phyloP scores from a whole-genome alignment of 2,888 invertebrate species.

The Harpagoxenus sublaevis region DNA sequence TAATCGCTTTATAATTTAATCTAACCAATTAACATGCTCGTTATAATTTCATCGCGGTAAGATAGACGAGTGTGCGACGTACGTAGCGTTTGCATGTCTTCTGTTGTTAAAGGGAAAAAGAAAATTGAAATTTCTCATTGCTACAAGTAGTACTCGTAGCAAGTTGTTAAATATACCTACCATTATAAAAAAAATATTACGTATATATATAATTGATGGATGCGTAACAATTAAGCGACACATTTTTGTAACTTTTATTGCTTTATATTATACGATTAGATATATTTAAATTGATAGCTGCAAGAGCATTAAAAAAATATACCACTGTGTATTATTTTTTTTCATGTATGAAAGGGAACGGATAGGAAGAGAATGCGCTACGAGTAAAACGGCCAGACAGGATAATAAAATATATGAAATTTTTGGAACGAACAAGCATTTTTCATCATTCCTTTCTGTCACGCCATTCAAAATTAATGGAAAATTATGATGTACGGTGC shows the following conservation, averaged over 20 bases:
- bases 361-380: not conserved
- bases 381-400: not conserved
- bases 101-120: not conserved
- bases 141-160: not conserved
- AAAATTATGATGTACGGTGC: conserved; percentile 21
- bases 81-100: not conserved
- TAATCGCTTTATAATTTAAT: conserved; percentile 76
- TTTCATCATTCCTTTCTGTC: not conserved
- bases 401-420: not conserved
- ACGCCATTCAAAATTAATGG: conserved; percentile 3
- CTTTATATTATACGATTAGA: not conserved
- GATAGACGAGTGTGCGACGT: not conserved
- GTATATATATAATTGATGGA: not conserved
- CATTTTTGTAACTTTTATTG: not conserved
- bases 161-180: not conserved
- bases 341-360: not conserved
- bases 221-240: not conserved
- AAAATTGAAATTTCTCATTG: conserved; percentile 2
- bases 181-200: not conserved
- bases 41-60: conserved; percentile 65
- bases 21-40: conserved; percentile 60
- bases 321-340: not conserved
- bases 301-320: not conserved
- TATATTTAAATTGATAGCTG: conserved; percentile 4
- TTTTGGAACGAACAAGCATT: not conserved